Percentiles rank a stretch among this genome's conserved stretches.
Conservation (phyloP, 2,888 invertebrate species). For the Neoitamus cyanurus region DNA sequence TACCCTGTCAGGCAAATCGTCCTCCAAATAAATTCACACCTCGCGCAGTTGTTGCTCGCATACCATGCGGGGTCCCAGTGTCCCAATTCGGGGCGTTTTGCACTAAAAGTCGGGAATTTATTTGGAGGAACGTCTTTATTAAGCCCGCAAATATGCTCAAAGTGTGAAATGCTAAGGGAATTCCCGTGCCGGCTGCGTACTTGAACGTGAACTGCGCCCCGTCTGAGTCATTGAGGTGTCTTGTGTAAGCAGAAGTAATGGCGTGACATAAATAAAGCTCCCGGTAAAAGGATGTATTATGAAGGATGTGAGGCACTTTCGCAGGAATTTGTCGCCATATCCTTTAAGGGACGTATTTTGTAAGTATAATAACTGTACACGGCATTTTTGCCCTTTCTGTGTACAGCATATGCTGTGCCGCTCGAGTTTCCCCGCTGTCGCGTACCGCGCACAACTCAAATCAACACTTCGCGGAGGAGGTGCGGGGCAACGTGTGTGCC, state of each 20-base stretch:
- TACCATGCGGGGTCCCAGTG: no score
- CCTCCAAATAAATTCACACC: no score
- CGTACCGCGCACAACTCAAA: background rate
- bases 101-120: background rate
- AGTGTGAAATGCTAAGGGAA: constrained; percentile 8
- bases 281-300: background rate
- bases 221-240: background rate
- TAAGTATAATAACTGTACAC: constrained; percentile 19
- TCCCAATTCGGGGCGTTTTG: background rate
- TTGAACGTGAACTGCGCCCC: background rate
- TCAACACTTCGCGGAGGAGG: background rate
- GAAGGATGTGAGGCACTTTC: constrained; percentile 22
- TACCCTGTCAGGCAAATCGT: no score
- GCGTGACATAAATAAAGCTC: constrained; percentile 36
- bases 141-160: constrained; percentile 14
- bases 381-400: background rate
- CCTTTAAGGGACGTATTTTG: constrained; percentile 8
- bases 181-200: background rate
- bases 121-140: constrained; percentile 25
- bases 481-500: background rate
- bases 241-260: constrained; percentile 30
- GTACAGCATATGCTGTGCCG: background rate
- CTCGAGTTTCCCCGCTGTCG: background rate
- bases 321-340: constrained; percentile 20
- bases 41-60: no score